Evolutionary conservation across 2,797 vertebrate genomes (phyloP).

Genomic region (Microctenopoma lineatum): DNA sequence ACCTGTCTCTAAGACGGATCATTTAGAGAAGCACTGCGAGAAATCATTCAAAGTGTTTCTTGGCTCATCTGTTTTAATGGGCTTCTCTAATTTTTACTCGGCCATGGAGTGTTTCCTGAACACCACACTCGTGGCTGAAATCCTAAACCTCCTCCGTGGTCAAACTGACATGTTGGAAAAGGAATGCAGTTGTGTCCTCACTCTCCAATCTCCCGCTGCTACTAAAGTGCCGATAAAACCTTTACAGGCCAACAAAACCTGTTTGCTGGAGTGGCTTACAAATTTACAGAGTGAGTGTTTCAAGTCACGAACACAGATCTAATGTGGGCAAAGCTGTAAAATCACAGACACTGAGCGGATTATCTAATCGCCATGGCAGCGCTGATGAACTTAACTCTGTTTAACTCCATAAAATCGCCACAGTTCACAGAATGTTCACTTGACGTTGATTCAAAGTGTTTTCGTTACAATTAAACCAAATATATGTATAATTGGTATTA

Average conservation of each 20-base stretch:
- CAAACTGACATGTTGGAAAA: constrained; percentile 85
- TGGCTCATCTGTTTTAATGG: constrained; percentile 67
- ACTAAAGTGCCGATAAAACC: constrained; percentile 85
- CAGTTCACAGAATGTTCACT: constrained; percentile 64
- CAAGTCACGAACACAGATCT: constrained; percentile 84
- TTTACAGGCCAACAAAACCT: constrained; percentile 86
- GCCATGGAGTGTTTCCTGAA: constrained; percentile 61
- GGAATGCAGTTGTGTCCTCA: constrained; percentile 84
- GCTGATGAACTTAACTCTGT: constrained; percentile 64
- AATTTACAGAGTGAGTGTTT: constrained; percentile 85
- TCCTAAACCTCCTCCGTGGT: constrained; percentile 70
- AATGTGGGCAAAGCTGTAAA: constrained; percentile 76
- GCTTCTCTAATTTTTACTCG: constrained; percentile 67
- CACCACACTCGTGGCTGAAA: constrained; percentile 59
- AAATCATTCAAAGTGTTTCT: constrained; percentile 46
- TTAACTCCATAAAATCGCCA: constrained; percentile 71
- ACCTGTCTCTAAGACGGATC: constrained; percentile 24
- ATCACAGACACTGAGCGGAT: constrained; percentile 65
- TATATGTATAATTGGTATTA: too few species aligned
- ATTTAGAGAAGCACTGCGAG: constrained; percentile 30
- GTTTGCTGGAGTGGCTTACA: constrained; percentile 83
- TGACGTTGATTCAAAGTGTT: background rate
- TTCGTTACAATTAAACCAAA: constrained; percentile 9
- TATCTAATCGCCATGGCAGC: constrained; percentile 65
- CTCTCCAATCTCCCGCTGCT: constrained; percentile 82